These are phyloP conservation scores for Octomys mimax DNA, from an alignment of 2,797 vertebrate genomes.

Conservation along the genomic window DNA sequence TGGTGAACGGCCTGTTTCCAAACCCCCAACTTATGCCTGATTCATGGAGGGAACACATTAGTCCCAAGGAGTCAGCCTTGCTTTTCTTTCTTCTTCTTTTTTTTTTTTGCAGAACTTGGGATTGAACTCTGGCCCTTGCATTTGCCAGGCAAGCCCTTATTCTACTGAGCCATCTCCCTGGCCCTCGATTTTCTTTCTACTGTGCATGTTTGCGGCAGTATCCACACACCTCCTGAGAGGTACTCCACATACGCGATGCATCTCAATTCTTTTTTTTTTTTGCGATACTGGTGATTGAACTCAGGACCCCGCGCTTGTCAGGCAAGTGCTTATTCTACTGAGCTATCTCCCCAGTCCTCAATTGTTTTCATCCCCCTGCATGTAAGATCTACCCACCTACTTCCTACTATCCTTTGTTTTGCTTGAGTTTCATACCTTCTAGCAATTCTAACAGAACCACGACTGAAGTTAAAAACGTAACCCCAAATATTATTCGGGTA, in stretches of 20 bases:
- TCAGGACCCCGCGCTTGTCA: too few relatives aligned
- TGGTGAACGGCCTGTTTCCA: slow-evolving; percentile 30
- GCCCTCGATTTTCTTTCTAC: not conserved
- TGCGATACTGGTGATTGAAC: too few relatives aligned
- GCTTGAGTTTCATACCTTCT: slow-evolving; percentile 22
- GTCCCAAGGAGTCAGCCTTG: not conserved
- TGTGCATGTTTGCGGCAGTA: not conserved
- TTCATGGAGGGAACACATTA: not conserved
- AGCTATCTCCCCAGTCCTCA: too few relatives aligned
- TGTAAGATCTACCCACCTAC: not conserved
- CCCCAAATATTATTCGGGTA: not conserved
- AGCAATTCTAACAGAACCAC: slow-evolving; percentile 12
- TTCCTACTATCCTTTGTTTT: not conserved
- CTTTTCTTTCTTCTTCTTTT: not conserved
- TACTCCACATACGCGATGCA: rapidly evolving
- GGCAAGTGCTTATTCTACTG: too few relatives aligned
- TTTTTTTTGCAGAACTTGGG: too few relatives aligned
- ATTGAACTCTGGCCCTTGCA: too few relatives aligned
- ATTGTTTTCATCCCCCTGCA: not conserved
- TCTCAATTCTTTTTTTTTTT: not conserved
- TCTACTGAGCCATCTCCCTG: too few relatives aligned
- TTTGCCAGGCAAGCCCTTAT: too few relatives aligned
- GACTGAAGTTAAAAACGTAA: slow-evolving; percentile 19
- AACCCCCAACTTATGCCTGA: slow-evolving; percentile 24
- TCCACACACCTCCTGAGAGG: not conserved